Evolutionary conservation across 2,797 vertebrate genomes (phyloP), one percentile per base, ranked within the genome.

Genomic region (Mionectes olivaceus): DNA sequence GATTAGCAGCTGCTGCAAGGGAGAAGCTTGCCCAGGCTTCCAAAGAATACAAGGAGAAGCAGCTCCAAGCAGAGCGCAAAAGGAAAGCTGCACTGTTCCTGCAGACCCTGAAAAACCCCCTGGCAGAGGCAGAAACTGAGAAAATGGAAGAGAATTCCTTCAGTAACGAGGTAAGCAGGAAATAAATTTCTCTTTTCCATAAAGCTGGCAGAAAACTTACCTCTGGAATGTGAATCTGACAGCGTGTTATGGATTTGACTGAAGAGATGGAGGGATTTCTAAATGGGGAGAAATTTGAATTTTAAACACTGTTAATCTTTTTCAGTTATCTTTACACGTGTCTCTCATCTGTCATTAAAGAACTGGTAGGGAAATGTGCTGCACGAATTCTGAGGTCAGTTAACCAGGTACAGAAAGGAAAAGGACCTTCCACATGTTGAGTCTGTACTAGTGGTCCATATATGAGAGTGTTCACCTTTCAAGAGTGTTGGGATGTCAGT

Each of bases 31-130:
- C 99, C 50, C 99, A 99, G 96, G 99, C 99, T 5, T 99, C 99
- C 56, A 99, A 99, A 97, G 99, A 99, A 95, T 99, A 99, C 4
- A 99, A 99, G 95, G 99, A 99, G 97, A 99, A 99, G 96, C 99
- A 99, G 97, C 98, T 99, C 13, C 99, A 99, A 95, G 99, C 99
- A 0, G 99, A 99, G 94, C 98, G 99, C 63, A 99, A 99, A 95
- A 98, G 99, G 96, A 99, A 99, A 93, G 99, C 99, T 0, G 99
- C 99, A 0, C 97, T 99, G 49, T 99, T 99, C 93, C 97, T 99
- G 30, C 99, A 99, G 93, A 99, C 98, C 39, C 97, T 99, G 55
- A 99, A 98, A 63, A 96, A 97, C 61, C 99, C 99, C 21, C 78
- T 97, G 33, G 96, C 98, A 7, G 99, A 99, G 84, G 84, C 98